Base-by-base conservation (phyloP, 2,888 invertebrate species). In the Tricholauxania praeusta region DNA sequence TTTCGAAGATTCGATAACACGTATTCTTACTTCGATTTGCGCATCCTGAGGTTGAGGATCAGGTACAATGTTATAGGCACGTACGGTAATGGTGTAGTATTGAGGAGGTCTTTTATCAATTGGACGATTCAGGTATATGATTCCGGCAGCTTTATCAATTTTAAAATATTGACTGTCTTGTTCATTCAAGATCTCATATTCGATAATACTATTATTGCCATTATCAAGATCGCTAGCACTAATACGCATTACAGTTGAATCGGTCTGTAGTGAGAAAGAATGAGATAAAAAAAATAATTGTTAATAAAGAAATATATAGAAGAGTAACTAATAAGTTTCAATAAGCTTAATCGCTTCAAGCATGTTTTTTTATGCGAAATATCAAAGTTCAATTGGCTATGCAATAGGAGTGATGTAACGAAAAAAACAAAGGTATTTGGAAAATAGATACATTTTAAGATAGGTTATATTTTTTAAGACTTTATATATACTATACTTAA, bases 151-250 rank as follows among this genome's bases (percentile, higher is more conserved):
- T 71, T 91, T 89, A 83, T 96, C 94, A 77, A 97, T 94, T 77
- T 90, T 90, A 86, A 97, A 97, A 87, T 94, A 95, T 12, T 91
- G 90, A 77, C 87, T 84, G 81, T 90, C 88, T 69, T 88, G 88
- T 49, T 89, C 88, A 64, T 87, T 80, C 64, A 87, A 84, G 48
- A 85, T 84, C 78, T 85, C 84, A 79, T 96, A 97, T 76, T 91
- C 90, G 14, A 97, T 91, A 80, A 93, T 92, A 73, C 96, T 96
- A 89, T 98, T 98, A 84, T 93, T 92, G 15, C 96, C 96, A 83
- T 96, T 94, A 83, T 98, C 97, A 78, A 95, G 93, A 86, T 96
- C 97, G 48, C 96, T 96, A 17, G 97, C 96, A 74, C 96, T 96
- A 85, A 97, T 94, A 84, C 94, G 90, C 93, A 96, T 94, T 76